These are phyloP conservation scores for Mayetiola destructor DNA, from an alignment of 2,888 invertebrate species.

Conservation along the genomic window DNA sequence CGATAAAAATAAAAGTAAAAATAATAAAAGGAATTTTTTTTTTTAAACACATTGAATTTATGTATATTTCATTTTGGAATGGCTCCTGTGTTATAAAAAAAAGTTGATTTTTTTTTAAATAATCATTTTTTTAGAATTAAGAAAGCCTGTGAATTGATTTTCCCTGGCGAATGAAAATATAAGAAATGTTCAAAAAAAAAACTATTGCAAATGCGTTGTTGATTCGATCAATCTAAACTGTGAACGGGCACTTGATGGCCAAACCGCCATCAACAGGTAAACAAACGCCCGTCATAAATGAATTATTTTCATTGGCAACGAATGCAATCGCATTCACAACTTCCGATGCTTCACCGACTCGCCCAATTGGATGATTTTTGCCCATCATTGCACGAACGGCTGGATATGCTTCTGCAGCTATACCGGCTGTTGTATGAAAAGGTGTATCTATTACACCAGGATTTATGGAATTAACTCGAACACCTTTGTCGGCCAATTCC, in stretches of 20 bases:
- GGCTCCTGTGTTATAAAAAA: too few relatives aligned
- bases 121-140: too few relatives aligned
- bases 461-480: conserved; percentile 82
- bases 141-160: too few relatives aligned
- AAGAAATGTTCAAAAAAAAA: neutral
- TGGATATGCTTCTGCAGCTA: conserved; percentile 50
- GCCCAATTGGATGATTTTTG: conserved; percentile 81
- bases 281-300: conserved; percentile 79
- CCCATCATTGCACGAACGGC: conserved; percentile 72
- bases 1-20: conserved; percentile 34
- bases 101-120: too few relatives aligned
- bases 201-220: too few relatives aligned
- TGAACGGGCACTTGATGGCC: conserved; percentile 89
- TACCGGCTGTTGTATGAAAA: conserved; percentile 74
- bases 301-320: conserved; percentile 73
- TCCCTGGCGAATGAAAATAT: too few relatives aligned
- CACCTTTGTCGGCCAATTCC: conserved; percentile 66
- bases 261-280: conserved; percentile 90
- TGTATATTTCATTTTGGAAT: too few relatives aligned
- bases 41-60: too few relatives aligned
- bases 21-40: too few relatives aligned
- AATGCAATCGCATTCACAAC: conserved; percentile 84
- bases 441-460: conserved; percentile 82
- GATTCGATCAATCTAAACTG: too few relatives aligned
- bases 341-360: conserved; percentile 70